phyloP scores from a whole-genome alignment of 2,888 invertebrate genomes.

The Trachelus troglodyta region DNA sequence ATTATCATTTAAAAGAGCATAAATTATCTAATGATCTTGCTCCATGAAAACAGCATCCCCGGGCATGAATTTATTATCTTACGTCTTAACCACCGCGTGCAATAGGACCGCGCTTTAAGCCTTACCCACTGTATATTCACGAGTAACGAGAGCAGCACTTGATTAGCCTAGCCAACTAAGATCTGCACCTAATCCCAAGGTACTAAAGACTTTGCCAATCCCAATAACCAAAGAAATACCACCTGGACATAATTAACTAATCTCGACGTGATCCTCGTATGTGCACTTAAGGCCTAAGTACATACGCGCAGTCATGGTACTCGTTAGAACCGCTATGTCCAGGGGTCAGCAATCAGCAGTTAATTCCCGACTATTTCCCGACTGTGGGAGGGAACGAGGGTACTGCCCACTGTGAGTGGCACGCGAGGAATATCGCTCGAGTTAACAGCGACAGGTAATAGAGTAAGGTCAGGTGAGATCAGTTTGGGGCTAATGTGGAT shows the following conservation, averaged over 20 bases:
- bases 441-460: not conserved
- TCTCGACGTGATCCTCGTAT: not conserved
- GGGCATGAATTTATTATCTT: not conserved
- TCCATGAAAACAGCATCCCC: not conserved
- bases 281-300: not conserved
- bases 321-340: not conserved
- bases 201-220: not conserved
- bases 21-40: not conserved
- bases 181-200: not conserved
- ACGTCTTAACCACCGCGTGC: not conserved
- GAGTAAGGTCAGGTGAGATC: not conserved
- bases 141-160: not conserved
- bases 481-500: not conserved
- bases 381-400: not conserved
- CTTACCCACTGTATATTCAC: not conserved
- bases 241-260: not conserved
- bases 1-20: not conserved
- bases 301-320: not conserved
- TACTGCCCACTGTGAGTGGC: not conserved
- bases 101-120: not conserved
- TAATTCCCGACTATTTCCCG: not conserved
- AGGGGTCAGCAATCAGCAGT: not conserved
- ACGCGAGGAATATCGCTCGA: not conserved
- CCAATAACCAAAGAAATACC: not conserved
- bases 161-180: not conserved